Evolutionary conservation across 1,140 invertebrate species (phyloP).

Genomic region (Kradibia gibbosae): DNA sequence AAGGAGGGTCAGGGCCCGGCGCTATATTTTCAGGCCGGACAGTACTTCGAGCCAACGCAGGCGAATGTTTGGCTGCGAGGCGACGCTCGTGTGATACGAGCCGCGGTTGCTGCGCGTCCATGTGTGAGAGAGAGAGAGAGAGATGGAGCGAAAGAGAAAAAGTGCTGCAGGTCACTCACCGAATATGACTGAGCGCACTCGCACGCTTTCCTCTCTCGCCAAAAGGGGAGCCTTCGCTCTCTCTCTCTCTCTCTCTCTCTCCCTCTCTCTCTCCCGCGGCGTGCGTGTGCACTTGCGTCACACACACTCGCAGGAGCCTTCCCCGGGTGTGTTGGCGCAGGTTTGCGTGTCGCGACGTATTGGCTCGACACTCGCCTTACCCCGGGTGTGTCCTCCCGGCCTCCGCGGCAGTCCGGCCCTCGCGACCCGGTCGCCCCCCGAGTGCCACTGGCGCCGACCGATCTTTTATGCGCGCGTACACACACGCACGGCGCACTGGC

Average conservation of each 20-base stretch:
- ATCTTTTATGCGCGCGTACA: slow-evolving; percentile 11
- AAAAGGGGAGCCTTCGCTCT: slow-evolving; percentile 28
- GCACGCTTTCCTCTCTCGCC: slow-evolving; percentile 49
- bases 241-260: background rate
- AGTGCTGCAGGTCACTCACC: slow-evolving; percentile 69
- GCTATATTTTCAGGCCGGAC: slow-evolving; percentile 69
- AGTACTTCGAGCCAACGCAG: slow-evolving; percentile 54
- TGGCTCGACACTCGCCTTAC: background rate
- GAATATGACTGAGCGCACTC: slow-evolving; percentile 65
- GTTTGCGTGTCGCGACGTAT: slow-evolving; percentile 7
- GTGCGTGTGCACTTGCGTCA: background rate
- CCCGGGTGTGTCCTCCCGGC: background rate
- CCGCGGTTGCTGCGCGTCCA: background rate
- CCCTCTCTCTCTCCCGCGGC: background rate
- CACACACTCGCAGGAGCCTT: background rate
- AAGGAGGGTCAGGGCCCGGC: slow-evolving; percentile 66
- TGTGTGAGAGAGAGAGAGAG: background rate
- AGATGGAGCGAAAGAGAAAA: slow-evolving; percentile 16
- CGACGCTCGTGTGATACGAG: background rate
- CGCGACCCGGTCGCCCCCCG: no score
- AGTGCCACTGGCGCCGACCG: background rate
- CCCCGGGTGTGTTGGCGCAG: no score
- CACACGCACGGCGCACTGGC: background rate
- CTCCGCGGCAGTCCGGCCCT: no score
- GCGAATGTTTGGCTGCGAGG: slow-evolving; percentile 65